Evolutionary conservation across 37 sponge, comb jelly and placozoan genomes (phyloP).

Genomic region (Aphrocallistes beatrix): DNA sequence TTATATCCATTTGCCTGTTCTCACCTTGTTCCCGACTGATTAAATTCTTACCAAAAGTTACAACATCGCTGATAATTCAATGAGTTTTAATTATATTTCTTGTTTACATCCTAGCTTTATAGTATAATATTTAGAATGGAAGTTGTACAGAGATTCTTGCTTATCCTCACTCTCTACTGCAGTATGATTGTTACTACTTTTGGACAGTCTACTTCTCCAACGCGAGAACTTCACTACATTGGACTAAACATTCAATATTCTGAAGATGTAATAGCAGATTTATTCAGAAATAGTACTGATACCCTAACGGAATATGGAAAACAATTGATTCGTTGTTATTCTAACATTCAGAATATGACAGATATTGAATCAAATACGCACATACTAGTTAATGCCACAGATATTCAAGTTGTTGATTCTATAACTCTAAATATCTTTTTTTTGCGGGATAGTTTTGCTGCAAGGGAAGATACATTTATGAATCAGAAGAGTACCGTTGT

Average conservation of each 20-base stretch:
- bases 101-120: no score
- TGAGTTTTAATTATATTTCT: no score
- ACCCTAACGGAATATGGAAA: not conserved
- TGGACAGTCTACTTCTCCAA: no score
- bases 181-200: no score
- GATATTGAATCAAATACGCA: no score
- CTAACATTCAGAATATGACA: not conserved
- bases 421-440: not conserved
- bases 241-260: not conserved
- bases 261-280: not conserved
- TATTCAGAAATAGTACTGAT: not conserved
- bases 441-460: not conserved
- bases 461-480: not conserved
- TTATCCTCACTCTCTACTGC: no score
- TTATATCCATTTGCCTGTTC: no score
- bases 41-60: no score
- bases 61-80: no score
- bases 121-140: no score
- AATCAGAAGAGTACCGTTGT: not conserved
- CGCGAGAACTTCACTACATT: constrained; percentile 6
- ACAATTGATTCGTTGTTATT: not conserved
- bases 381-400: not conserved
- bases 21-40: no score
- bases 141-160: no score
- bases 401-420: not conserved